Evolutionary conservation across 2,113 vertebrate species (phyloP).

Genomic region (Axis porcinus): DNA sequence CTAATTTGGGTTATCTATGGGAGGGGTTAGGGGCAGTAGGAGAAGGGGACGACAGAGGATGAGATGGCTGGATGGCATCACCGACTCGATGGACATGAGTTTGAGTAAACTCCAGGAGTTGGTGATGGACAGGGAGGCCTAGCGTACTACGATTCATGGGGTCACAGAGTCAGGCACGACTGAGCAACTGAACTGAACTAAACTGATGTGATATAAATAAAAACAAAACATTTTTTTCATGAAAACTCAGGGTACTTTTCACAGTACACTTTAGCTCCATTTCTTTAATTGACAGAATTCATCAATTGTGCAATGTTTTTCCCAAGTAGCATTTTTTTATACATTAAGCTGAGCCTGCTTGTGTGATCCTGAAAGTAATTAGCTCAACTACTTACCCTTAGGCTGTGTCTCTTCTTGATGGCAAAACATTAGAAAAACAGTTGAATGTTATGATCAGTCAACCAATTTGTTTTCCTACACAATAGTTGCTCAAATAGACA

Average conservation of each 20-base stretch:
- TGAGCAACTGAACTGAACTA: background rate
- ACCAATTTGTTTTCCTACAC: background rate
- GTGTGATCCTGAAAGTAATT: constrained; percentile 53
- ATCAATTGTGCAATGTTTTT: background rate
- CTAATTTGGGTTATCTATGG: background rate
- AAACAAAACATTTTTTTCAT: background rate
- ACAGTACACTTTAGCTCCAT: background rate
- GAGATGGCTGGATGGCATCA: too few relatives aligned
- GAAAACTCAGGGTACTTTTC: background rate
- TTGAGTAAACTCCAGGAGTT: too few relatives aligned
- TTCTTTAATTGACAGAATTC: background rate
- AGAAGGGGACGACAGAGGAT: background rate
- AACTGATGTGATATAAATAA: background rate
- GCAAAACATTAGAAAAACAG: constrained; percentile 1
- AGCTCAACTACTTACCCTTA: background rate
- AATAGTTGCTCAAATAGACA: background rate
- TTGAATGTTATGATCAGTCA: background rate
- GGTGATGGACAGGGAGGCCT: too few relatives aligned
- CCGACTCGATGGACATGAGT: rapidly evolving
- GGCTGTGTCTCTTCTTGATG: background rate
- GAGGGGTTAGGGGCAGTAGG: background rate
- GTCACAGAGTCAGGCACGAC: background rate
- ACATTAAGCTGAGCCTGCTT: background rate
- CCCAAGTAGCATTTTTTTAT: background rate
- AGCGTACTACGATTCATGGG: background rate